These are phyloP conservation scores for Desoria tigrina DNA, from an alignment of 2,888 invertebrate genomes.

Conservation along the genomic window DNA sequence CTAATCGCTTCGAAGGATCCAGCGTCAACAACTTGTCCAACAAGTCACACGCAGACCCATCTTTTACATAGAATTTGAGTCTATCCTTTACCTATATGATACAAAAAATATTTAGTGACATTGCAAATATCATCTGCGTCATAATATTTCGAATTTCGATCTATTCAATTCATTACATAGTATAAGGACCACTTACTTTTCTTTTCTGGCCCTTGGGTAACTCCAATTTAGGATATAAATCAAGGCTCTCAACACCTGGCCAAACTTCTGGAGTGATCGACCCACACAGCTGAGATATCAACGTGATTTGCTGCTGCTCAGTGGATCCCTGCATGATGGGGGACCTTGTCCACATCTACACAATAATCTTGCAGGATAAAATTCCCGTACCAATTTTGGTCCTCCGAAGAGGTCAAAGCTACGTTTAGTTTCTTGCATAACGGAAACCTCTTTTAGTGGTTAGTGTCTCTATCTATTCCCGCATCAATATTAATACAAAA, in stretches of 20 bases:
- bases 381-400: no score
- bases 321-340: conserved; percentile 96
- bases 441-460: background rate
- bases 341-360: conserved; percentile 83
- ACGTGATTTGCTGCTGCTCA: conserved; percentile 90
- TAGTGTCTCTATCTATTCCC: background rate
- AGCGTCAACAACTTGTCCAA: conserved; percentile 86
- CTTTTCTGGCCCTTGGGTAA: conserved; percentile 79
- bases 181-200: conserved; percentile 65
- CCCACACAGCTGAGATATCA: conserved; percentile 95
- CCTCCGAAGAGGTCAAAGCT: no score
- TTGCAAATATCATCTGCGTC: no score
- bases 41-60: conserved; percentile 87
- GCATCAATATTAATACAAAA: background rate
- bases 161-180: no score
- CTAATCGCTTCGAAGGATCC: conserved; percentile 83
- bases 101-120: no score
- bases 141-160: no score
- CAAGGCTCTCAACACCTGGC: conserved; percentile 88
- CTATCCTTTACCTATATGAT: conserved; percentile 72
- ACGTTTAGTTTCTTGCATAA: no score
- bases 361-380: conserved; percentile 6
- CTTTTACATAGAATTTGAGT: conserved; percentile 84
- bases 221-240: conserved; percentile 84
- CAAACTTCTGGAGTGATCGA: conserved; percentile 90